Percentiles rank a stretch among this genome's conserved stretches.
Conservation (phyloP, 2,888 invertebrate genomes). For the Cryptocheilus praepositus region DNA sequence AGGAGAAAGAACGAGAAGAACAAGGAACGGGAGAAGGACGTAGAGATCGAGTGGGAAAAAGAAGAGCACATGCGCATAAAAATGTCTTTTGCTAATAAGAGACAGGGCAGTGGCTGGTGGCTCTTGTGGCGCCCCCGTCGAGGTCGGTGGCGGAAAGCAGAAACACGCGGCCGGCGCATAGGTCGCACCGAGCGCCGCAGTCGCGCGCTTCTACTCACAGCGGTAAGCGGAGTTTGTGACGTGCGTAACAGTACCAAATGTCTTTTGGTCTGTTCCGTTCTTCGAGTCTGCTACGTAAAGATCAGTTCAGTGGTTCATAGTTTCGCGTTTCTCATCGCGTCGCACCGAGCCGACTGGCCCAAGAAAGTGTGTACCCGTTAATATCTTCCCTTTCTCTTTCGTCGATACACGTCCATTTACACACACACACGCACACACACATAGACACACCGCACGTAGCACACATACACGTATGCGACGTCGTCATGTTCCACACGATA, state of each 20-base stretch:
- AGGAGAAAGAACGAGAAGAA: neutral
- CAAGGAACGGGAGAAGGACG: neutral
- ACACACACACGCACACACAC: neutral
- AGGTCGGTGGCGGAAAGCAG: constrained; percentile 44
- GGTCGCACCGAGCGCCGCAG: constrained; percentile 63
- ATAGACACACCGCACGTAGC: too few relatives aligned
- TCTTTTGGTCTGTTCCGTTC: constrained; percentile 10
- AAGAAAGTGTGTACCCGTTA: constrained; percentile 2
- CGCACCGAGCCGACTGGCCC: neutral
- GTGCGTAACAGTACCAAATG: constrained; percentile 26
- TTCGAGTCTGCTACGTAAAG: constrained; percentile 3
- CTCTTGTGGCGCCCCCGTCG: constrained; percentile 56
- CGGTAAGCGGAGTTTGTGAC: constrained; percentile 60
- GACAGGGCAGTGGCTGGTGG: constrained; percentile 7
- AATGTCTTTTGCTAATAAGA: neutral
- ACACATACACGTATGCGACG: neutral
- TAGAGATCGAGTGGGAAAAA: constrained; percentile 4
- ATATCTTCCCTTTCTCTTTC: neutral
- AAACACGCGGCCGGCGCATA: constrained; percentile 64
- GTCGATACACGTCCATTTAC: neutral
- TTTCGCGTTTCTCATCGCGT: neutral
- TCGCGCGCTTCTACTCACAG: constrained; percentile 71
- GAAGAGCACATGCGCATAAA: neutral
- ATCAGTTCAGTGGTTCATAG: neutral
- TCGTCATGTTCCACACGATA: neutral